Evolutionary conservation across 2,888 invertebrate genomes (phyloP), one percentile per base, ranked within the genome.

Genomic region (Oligia latruncula): DNA sequence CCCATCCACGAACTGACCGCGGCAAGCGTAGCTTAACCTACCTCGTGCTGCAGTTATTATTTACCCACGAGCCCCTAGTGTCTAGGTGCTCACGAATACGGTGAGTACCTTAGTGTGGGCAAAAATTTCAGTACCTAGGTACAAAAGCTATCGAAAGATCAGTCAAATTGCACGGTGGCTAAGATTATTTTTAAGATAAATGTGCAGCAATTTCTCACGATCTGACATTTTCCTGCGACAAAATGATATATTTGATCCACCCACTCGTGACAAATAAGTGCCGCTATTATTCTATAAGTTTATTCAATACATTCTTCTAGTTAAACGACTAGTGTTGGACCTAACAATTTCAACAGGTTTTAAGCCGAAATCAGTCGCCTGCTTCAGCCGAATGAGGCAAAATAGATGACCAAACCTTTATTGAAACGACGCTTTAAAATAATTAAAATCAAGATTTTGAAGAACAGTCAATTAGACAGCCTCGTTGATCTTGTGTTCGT

Each of bases 241-340:
- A 80, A 77, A 70, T 77, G 62, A 84, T 77, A 72, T 87, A 84
- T 87, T 70, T 60, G 20, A 60, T 9, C 70, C 68, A 64, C 87
- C 85, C 65, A 84, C 85, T 49, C 71, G 64, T 65, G 20, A 49
- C 62, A 66, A 74, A 40, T 79, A 84, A 76, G 76, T 77, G 76
- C 66, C 62, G 74, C 83, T 83, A 78, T 85, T 82, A 81, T 83
- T 80, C 73, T 80, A 77, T 80, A 77, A 78, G 66, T 58, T 75
- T 75, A 75, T 83, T 84, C 75, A 87, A 87, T 84, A 86, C 76
- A 80, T 74, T 74, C n/a, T 71, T 73, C 40, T 82, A 35, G 40
- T 65, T 73, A 20, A 71, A 55, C 17, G 58, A 52, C 58, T 86
- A 86, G 87, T 67, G 87, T 68, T 78, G 67, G 20, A 15, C n/a